These are phyloP conservation scores for Drosophila equinoxialis DNA, from an alignment of 1,140 invertebrate species.

Conservation along the genomic window DNA sequence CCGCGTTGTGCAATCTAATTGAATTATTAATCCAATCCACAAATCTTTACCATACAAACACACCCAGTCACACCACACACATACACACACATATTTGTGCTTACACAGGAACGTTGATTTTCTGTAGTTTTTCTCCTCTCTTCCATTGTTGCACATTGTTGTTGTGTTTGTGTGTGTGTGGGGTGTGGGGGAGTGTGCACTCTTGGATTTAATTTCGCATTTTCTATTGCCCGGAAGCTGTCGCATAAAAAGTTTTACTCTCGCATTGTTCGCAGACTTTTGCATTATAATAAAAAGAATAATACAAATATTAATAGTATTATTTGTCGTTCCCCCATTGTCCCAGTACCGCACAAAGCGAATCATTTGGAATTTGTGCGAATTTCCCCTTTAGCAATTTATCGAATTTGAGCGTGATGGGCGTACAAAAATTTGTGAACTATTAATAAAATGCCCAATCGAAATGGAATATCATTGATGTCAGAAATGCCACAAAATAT, in stretches of 20 bases:
- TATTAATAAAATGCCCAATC: constrained; percentile 51
- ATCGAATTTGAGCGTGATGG: constrained; percentile 41
- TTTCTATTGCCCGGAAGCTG: constrained; percentile 60
- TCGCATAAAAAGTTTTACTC: constrained; percentile 46
- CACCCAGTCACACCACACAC: constrained; percentile 22
- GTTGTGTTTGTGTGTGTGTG: constrained; percentile 1
- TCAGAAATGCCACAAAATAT: constrained; percentile 12
- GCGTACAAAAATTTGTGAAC: constrained; percentile 20
- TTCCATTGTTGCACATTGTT: constrained; percentile 51
- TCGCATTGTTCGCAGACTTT: constrained; percentile 63
- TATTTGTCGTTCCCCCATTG: constrained; percentile 56
- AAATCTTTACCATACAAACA: constrained; percentile 41
- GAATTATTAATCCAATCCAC: constrained; percentile 73
- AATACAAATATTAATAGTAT: constrained; percentile 67
- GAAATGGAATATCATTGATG: constrained; percentile 22
- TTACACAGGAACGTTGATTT: background rate
- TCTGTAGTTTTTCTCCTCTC: background rate
- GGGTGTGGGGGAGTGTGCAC: background rate
- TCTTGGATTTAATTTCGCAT: constrained; percentile 57
- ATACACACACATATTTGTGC: no score
- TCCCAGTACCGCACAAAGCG: constrained; percentile 3
- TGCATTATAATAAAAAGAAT: constrained; percentile 72
- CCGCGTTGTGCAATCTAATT: constrained; percentile 68
- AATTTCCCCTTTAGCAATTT: constrained; percentile 69
- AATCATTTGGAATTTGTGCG: constrained; percentile 61